Base-by-base conservation (phyloP, 1,140 invertebrate species). In the Lepidostoma basale region DNA sequence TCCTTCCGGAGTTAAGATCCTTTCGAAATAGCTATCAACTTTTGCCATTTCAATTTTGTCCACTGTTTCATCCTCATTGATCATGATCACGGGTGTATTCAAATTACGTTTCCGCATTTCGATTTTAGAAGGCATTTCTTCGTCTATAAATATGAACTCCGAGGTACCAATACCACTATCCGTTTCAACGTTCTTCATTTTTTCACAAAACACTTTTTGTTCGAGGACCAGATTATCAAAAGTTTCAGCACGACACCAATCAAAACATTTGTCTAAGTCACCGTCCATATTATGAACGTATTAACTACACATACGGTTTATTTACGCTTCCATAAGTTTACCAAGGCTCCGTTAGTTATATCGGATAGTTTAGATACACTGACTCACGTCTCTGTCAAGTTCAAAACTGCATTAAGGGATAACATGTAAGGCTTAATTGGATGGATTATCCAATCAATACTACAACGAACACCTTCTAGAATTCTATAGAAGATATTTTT, bases 1-100 rank as follows among this genome's bases (percentile, higher is more conserved):
- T 54, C 76, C 77, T 67, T 81, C 78, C 2, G 76, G 78, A 44
- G 76, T 76, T 14, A 77, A 74, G 9, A 74, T 70, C 28, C 68
- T 52, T 66, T 74, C 22, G 52, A 69, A 69, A 66, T 74, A 77
- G 70, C 77, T 73, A 26, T 74, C 76, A 49, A 76, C 74, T 52
- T 68, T 70, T 5, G 79, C 76, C 47, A 81, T 76, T 58, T 79
- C 75, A 30, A 73, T 73, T 5, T 73, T 42, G 28, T 67, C 59
- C 3, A 73, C 30, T 23, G 22, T 36, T 40, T 68, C 62, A 10
- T 68, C 67, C n/a, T 68, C 62, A 20, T 64, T 60, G 16, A 73
- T 69, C 42, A 64, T 69, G n/a, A 73, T 69, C 10, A 42, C 25
- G 2, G 71, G 70, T 14, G 40, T 67, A n/a, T 45, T 54, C 12